phyloP scores from a whole-genome alignment of 2,888 invertebrate species.

The Apocheima hispidaria region DNA sequence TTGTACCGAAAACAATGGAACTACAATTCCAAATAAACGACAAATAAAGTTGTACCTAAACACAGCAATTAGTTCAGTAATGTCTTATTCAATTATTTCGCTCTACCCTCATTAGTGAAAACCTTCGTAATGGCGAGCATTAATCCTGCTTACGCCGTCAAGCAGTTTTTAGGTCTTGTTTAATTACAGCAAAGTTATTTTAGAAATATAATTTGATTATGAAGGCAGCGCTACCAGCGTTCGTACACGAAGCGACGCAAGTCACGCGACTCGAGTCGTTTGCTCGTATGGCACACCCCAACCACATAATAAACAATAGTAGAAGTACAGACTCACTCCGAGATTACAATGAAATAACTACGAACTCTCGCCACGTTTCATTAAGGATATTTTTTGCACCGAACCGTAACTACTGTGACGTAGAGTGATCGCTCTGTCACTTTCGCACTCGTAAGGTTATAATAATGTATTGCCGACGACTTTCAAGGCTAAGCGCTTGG shows the following conservation, averaged over 20 bases:
- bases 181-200: slow-evolving; percentile 24
- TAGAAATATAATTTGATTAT: slow-evolving; percentile 12
- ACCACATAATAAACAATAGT: too few relatives aligned
- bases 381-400: too few relatives aligned
- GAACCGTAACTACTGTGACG: too few relatives aligned
- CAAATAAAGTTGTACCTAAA: slow-evolving; percentile 25
- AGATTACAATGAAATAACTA: too few relatives aligned
- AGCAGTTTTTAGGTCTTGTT: slow-evolving; percentile 26
- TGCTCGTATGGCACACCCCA: too few relatives aligned
- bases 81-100: slow-evolving; percentile 35
- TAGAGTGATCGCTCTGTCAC: too few relatives aligned
- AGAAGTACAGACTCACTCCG: too few relatives aligned
- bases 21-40: slow-evolving; percentile 22
- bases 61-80: slow-evolving; percentile 29
- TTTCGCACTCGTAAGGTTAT: too few relatives aligned
- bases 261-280: too few relatives aligned
- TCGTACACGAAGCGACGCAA: not conserved
- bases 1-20: slow-evolving; percentile 3
- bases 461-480: too few relatives aligned
- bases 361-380: too few relatives aligned
- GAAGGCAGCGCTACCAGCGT: not conserved
- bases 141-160: slow-evolving; percentile 32
- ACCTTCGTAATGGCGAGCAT: slow-evolving; percentile 30
- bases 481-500: too few relatives aligned
- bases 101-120: slow-evolving; percentile 37